Conservation (phyloP, 2,888 invertebrate genomes). For the Sialis lutaria region DNA sequence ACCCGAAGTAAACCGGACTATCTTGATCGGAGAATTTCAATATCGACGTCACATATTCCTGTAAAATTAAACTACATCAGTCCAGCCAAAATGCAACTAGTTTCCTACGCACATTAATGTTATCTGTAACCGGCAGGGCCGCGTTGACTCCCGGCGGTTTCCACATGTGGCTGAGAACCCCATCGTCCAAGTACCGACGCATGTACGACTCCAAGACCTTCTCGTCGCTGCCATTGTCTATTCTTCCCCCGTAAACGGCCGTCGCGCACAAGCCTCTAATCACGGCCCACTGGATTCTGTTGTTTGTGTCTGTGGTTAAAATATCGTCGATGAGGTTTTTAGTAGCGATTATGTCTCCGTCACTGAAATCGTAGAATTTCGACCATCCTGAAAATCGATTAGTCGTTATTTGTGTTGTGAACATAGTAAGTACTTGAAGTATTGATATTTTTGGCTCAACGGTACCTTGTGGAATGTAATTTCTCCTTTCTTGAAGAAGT, state of each 20-base stretch:
- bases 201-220: constrained; percentile 50
- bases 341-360: constrained; percentile 61
- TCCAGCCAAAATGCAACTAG: neutral
- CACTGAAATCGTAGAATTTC: constrained; percentile 75
- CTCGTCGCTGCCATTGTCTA: constrained; percentile 62
- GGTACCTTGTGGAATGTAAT: constrained; percentile 73
- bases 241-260: constrained; percentile 72
- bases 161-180: constrained; percentile 39
- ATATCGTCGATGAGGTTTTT: constrained; percentile 7
- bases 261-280: constrained; percentile 60
- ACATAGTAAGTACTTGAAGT: neutral
- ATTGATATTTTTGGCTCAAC: neutral
- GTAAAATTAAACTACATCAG: constrained; percentile 12
- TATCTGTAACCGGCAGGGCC: constrained; percentile 33
- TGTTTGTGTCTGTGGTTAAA: neutral
- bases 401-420: constrained; percentile 5
- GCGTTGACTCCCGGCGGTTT: constrained; percentile 31
- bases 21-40: constrained; percentile 54
- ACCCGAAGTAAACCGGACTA: constrained; percentile 56
- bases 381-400: constrained; percentile 52
- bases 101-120: constrained; percentile 26
- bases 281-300: constrained; percentile 45
- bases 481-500: constrained; percentile 75
- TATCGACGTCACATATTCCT: constrained; percentile 50
- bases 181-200: constrained; percentile 36